Base-by-base conservation (phyloP, 2,113 vertebrate genomes). In the Steatornis caripensis region DNA sequence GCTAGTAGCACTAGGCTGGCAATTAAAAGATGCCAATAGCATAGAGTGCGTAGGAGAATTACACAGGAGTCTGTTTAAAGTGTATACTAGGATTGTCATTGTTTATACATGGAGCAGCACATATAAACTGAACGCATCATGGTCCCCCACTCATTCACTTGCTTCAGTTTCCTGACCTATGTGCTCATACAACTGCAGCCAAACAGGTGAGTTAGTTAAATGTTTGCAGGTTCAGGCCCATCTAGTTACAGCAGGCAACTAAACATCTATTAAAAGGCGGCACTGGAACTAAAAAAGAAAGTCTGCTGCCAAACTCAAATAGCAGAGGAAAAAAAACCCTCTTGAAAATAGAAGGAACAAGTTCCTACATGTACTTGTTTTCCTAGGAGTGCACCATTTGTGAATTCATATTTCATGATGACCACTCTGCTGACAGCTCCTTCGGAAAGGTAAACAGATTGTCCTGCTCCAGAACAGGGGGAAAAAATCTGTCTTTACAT, bases 371-470 rank as follows among this genome's bases (percentile, higher is more conserved):
- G 82, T 61, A 43, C 49, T 92, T 94, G 81, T 87, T 94, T 90
- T 94, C 68, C 84, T 68, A 85, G 78, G 87, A 94, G 70, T 20
- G 37, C n/a, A 64, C 68, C 78, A 75, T 93, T 95, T 91, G 91
- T 84, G 92, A 93, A 85, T 82, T 94, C 87, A 76, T 95, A 92
- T 96, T 97, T 97, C 96, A 96, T 76, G 75, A 95, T 91, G 96
- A 70, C 87, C 94, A 91, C 69, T 89, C 66, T 84, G 84, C 86
- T 96, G 97, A 97, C 96, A 98, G 94, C 66, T 94, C 71, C 83
- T 97, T 97, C 3, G 6, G 91, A 95, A 98, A 97, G 93, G 91
- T 96, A 98, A 98, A 97, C 95, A 97, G 95, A 98, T 96, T 10
- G 5, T 84, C 32, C 24, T 93, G 79, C 89, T 94, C 95, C 84